phyloP scores from a whole-genome alignment of 2,888 invertebrate genomes.

The Helicoverpa assulta region DNA sequence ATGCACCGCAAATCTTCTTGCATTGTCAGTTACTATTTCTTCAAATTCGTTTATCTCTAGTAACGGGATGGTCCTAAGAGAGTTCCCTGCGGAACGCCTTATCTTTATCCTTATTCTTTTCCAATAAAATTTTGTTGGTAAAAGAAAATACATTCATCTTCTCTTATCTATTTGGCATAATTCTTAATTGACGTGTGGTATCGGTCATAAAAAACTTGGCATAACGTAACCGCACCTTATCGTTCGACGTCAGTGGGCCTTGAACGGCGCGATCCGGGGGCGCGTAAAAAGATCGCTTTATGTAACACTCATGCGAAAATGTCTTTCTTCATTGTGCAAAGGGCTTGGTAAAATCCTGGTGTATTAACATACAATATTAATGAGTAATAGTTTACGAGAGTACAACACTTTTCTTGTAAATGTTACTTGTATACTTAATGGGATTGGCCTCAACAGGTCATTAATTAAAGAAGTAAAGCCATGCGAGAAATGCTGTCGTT shows the following conservation, averaged over 20 bases:
- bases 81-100: slow-evolving; percentile 7
- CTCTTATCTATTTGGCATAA: slow-evolving; percentile 32
- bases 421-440: not conserved
- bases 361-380: not conserved
- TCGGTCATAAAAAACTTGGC: slow-evolving; percentile 50
- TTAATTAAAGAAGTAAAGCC: not conserved
- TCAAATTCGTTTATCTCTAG: not conserved
- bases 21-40: not conserved
- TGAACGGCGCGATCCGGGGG: slow-evolving; percentile 31
- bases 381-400: not conserved
- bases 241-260: slow-evolving; percentile 49
- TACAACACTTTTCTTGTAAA: not conserved
- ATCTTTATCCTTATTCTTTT: not conserved
- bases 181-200: slow-evolving; percentile 38
- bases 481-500: slow-evolving; percentile 4
- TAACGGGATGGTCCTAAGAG: not conserved
- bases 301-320: slow-evolving; percentile 20
- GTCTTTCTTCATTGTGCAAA: slow-evolving; percentile 1
- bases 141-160: slow-evolving; percentile 4
- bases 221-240: slow-evolving; percentile 51
- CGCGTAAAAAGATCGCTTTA: slow-evolving; percentile 25
- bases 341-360: not conserved
- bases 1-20: not conserved
- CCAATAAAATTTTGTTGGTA: not conserved
- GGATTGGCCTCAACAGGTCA: not conserved